A percentile compares a stretch with the other conserved stretches of the same genome.
Evolutionary conservation across 2,797 vertebrate genomes (phyloP).

Genomic region (Pseudomugil tenellus): DNA sequence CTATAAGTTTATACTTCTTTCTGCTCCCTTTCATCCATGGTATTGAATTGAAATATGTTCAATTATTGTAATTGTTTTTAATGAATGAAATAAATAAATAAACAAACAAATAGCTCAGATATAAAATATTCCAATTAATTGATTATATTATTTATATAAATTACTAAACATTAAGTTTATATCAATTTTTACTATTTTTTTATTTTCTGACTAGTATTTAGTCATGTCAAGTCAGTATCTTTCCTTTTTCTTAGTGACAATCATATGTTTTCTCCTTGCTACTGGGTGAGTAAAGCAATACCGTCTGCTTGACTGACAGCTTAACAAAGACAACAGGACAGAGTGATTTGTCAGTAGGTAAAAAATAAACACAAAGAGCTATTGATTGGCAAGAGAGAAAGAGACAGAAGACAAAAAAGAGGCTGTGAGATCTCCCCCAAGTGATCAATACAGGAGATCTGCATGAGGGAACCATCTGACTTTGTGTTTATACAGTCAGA

Average conservation of each 20-base stretch:
- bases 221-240: not conserved
- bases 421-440: constrained; percentile 75
- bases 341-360: constrained; percentile 85
- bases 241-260: constrained; percentile 13
- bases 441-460: constrained; percentile 84
- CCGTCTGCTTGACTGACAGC: constrained; percentile 81
- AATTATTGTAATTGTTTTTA: too few relatives aligned
- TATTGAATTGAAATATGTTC: too few relatives aligned
- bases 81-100: too few relatives aligned
- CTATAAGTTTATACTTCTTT: too few relatives aligned
- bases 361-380: constrained; percentile 83
- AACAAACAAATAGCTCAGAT: too few relatives aligned
- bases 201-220: not conserved
- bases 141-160: not conserved
- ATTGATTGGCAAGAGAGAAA: constrained; percentile 82
- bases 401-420: constrained; percentile 75
- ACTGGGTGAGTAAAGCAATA: constrained; percentile 57
- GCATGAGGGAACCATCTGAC: constrained; percentile 76
- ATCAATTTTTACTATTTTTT: too few relatives aligned
- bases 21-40: too few relatives aligned
- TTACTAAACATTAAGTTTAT: not conserved
- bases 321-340: constrained; percentile 75
- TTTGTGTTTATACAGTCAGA: constrained; percentile 83
- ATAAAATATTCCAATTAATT: not conserved
- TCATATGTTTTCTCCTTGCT: constrained; percentile 28